These are phyloP conservation scores for Neoascia interrupta DNA, from an alignment of 2,888 invertebrate species.

Conservation along the genomic window DNA sequence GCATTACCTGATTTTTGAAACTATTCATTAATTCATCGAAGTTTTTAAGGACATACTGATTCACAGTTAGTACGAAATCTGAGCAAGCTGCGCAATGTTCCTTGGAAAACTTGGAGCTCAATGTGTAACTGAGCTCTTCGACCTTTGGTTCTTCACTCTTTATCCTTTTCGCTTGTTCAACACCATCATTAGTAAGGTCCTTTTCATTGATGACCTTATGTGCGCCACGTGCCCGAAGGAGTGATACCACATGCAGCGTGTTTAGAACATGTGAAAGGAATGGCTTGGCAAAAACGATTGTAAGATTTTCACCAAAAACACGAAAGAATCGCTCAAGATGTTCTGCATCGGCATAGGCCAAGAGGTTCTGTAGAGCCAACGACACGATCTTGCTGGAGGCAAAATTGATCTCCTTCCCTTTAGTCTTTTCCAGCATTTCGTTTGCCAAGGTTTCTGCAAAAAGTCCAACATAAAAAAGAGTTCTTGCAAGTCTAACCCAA, in stretches of 20 bases:
- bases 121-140: conserved; percentile 75
- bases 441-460: conserved; percentile 83
- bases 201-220: conserved; percentile 30
- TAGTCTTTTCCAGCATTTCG: conserved; percentile 87
- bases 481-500: no score
- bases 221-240: conserved; percentile 74
- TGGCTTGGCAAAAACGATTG: conserved; percentile 86
- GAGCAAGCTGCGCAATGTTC: conserved; percentile 82
- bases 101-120: conserved; percentile 77
- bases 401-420: conserved; percentile 85
- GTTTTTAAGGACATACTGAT: conserved; percentile 90
- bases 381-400: conserved; percentile 91
- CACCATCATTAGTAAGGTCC: conserved; percentile 30
- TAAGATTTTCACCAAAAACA: conserved; percentile 84
- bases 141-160: conserved; percentile 71
- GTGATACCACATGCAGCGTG: conserved; percentile 81
- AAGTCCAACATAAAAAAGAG: no score
- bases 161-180: conserved; percentile 75
- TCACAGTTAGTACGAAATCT: conserved; percentile 85
- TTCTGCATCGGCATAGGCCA: conserved; percentile 84
- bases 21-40: conserved; percentile 90
- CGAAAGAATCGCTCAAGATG: conserved; percentile 84
- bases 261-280: conserved; percentile 91
- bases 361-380: conserved; percentile 86
- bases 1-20: conserved; percentile 88